phyloP scores from a whole-genome alignment of 2,888 invertebrate species.

The Fragum sueziense region DNA sequence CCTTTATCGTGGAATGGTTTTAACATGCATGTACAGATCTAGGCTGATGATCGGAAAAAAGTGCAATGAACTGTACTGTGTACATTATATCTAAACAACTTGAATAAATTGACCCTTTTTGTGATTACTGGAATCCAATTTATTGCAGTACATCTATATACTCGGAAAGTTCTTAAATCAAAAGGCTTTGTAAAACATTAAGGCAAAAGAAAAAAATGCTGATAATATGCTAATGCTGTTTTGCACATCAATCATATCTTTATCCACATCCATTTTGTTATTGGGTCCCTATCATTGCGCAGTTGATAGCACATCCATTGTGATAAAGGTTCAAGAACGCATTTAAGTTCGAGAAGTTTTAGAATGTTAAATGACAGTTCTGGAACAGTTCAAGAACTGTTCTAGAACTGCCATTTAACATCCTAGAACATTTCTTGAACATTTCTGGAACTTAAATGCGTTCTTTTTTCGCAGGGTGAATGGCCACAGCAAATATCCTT shows the following conservation, averaged over 20 bases:
- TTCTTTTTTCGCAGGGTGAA: no score
- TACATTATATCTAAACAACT: not conserved
- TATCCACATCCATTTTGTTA: not conserved
- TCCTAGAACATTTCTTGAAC: no score
- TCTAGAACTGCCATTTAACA: no score
- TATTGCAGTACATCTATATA: not conserved
- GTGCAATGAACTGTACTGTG: conserved; percentile 1
- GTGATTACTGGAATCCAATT: no score
- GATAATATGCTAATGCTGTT: not conserved
- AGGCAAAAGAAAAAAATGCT: not conserved
- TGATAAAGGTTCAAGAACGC: no score
- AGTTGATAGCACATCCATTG: no score
- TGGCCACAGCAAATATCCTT: no score
- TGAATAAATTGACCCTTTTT: not conserved
- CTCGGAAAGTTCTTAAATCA: not conserved
- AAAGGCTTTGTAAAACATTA: not conserved
- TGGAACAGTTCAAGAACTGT: no score
- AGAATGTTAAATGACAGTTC: no score
- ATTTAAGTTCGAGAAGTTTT: no score
- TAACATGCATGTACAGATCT: not conserved
- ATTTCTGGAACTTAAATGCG: no score
- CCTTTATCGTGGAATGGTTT: conserved; percentile 1
- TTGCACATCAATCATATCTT: not conserved
- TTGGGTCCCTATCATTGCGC: no score
- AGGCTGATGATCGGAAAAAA: not conserved